Evolutionary conservation across 2,797 vertebrate species (phyloP).

Genomic region (Danionella dracula): DNA sequence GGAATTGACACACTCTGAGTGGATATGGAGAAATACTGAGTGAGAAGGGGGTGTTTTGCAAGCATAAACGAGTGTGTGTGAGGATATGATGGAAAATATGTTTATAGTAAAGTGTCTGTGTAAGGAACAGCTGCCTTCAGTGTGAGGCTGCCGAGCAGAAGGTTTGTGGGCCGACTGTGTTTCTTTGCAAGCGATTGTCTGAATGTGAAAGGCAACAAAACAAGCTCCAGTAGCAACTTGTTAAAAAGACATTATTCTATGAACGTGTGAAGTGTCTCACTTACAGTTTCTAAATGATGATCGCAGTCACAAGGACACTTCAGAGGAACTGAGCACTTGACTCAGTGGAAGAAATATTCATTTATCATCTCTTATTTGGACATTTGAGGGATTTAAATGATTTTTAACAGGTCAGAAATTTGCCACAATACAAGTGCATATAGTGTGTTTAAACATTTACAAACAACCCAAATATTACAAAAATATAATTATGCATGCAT

Average conservation of each 20-base stretch:
- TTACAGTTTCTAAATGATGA: not conserved
- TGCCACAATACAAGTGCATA: too few species aligned
- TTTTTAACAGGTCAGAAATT: too few species aligned
- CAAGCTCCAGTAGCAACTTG: conserved; percentile 1
- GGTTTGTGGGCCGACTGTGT: conserved; percentile 23
- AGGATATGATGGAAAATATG: conserved; percentile 10
- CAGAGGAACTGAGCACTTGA: conserved; percentile 2
- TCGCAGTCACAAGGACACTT: conserved; percentile 2
- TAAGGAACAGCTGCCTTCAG: conserved; percentile 10
- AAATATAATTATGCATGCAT: too few species aligned
- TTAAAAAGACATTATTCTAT: not conserved
- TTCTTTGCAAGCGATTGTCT: conserved; percentile 16
- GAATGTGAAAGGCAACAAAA: conserved; percentile 15
- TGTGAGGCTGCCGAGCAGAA: not conserved
- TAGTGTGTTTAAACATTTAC: too few species aligned
- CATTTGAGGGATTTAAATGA: too few species aligned
- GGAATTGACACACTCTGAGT: conserved; percentile 10
- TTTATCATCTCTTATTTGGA: too few species aligned
- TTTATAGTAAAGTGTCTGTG: not conserved
- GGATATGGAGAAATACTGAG: not conserved
- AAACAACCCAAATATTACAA: too few species aligned
- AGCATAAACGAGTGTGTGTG: not conserved
- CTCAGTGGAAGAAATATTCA: too few species aligned
- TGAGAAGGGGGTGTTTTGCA: conserved; percentile 4
- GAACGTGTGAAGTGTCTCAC: not conserved